These are phyloP conservation scores for Chromis chromis DNA, from an alignment of 2,797 vertebrate genomes.

Conservation along the genomic window DNA sequence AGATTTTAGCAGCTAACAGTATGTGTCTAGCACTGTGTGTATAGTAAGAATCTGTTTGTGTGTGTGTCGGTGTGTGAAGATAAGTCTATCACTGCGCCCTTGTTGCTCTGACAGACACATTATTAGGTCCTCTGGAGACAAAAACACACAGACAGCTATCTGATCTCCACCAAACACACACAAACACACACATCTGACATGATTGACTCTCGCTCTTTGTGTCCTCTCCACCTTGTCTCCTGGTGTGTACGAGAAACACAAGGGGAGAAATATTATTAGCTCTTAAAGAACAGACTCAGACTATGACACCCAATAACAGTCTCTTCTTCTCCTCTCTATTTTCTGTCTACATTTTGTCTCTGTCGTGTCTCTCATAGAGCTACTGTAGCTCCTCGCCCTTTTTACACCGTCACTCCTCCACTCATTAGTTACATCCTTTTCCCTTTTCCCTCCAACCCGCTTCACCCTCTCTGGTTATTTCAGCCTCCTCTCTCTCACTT, in stretches of 20 bases:
- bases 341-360: conserved; percentile 7
- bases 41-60: conserved; percentile 4
- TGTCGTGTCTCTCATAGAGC: not conserved
- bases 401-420: conserved; percentile 6
- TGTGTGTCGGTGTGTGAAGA: conserved; percentile 41
- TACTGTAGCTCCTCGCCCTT: conserved; percentile 1
- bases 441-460: conserved; percentile 11
- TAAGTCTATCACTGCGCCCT: conserved; percentile 59
- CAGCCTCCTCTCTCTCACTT: not conserved
- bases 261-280: conserved; percentile 48
- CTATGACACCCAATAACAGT: conserved; percentile 34
- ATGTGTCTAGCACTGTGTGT: conserved; percentile 8
- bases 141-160: conserved; percentile 55
- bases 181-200: conserved; percentile 44
- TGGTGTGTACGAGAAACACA: conserved; percentile 27
- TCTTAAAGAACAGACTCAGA: conserved; percentile 44
- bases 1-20: conserved; percentile 15
- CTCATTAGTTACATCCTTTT: conserved; percentile 30
- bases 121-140: conserved; percentile 62
- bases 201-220: conserved; percentile 54
- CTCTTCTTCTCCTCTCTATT: conserved; percentile 9
- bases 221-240: conserved; percentile 47
- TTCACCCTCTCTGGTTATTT: conserved; percentile 31
- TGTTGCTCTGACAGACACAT: conserved; percentile 66
- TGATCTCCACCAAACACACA: conserved; percentile 38